Base-by-base conservation (phyloP, 1,140 invertebrate species). In the Drosophila rufa region DNA sequence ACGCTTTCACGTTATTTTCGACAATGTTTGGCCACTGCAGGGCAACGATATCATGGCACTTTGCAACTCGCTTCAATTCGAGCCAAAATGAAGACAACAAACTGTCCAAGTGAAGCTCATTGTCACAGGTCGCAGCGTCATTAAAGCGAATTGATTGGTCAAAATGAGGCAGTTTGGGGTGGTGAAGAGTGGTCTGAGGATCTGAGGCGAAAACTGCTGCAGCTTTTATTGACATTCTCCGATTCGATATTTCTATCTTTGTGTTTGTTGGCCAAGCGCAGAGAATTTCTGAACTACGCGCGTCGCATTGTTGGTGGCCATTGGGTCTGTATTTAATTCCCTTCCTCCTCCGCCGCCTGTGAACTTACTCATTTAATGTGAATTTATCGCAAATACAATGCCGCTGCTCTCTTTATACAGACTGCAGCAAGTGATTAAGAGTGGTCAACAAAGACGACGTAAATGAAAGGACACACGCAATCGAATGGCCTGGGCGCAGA, bases 351-450 rank as follows among this genome's bases (percentile, higher is more conserved):
- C 1, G 6, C 33, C 19, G 33, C 36, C 53, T n/a, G 33, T 15
- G 33, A 55, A 22, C 55, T 36, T 47, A 50, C 74, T 68, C 75
- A 73, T 79, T 86, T 83, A 86, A 89, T 86, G 80, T 73, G 83
- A 86, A 86, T 86, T 87, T 86, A 86, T 86, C 84, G 84, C 70
- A 86, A 86, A 87, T 82, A 84, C 83, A 87, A 55, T 79, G 66
- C 82, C 83, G 61, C 56, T 60, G 51, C 68, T 56, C 47, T 57
- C 38, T 68, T 57, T 17, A 40, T 65, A 22, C 48, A 7, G 12
- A 33, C 43, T 8, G 22, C 50, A 62, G 51, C 68, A 57, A 65
- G 69, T 80, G 83, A 86, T 86, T 86, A 86, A 83, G 71, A 82
- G 84, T 81, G 83, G 83, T 83, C 83, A 83, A 77, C 80, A 86